Evolutionary conservation across 2,888 invertebrate species (phyloP), one percentile per base, ranked within the genome.

Genomic region (Drosophila mercatorum): DNA sequence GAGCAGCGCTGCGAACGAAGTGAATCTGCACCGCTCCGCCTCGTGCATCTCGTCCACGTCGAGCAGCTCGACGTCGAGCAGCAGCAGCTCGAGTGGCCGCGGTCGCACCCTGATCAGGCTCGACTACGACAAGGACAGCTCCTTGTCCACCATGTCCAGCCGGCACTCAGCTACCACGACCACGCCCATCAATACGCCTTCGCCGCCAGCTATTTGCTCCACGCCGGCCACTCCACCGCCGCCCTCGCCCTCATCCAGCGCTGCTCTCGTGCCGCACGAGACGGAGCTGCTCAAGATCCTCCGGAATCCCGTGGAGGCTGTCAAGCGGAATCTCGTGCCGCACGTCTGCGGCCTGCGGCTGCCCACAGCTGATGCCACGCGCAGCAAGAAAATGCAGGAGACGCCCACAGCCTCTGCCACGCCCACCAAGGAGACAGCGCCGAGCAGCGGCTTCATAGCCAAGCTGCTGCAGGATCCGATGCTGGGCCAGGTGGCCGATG

Each of bases 241-340:
- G 4, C 28, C 43, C 1, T 28, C 55, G 0, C n/a, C 55, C 0
- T 1, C 55, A 28, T n/a, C 3, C 17, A 52, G 38, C 55, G 11
- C 67, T 5, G 64, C 26, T 8, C 66, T 91, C 57, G 80, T 92
- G 44, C 90, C 92, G 5, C 92, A 93, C 64, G 93, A 93, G 49
- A 91, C 92, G 34, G 94, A 95, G 79, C 92, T 95, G 51, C 93
- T 94, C 57, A 94, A 94, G 75, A 94, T 95, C 73, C 90, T 96
- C 46, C 94, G 94, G 77, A 95, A 96, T 92, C 96, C 96, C 0
- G 96, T 96, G 10, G 96, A 96, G 94, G 96, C 96, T 17, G 95
- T 96, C 5, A 94, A 94, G 87, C 94, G 95, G 80, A 96, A 96
- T 92, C 93, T 96, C 75, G 95, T 96, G 86, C 96, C 96, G 51